Percentiles rank a stretch among this genome's conserved stretches.
These are phyloP conservation scores for Heliconius himera DNA, from an alignment of 1,140 invertebrate species.

Conservation along the genomic window DNA sequence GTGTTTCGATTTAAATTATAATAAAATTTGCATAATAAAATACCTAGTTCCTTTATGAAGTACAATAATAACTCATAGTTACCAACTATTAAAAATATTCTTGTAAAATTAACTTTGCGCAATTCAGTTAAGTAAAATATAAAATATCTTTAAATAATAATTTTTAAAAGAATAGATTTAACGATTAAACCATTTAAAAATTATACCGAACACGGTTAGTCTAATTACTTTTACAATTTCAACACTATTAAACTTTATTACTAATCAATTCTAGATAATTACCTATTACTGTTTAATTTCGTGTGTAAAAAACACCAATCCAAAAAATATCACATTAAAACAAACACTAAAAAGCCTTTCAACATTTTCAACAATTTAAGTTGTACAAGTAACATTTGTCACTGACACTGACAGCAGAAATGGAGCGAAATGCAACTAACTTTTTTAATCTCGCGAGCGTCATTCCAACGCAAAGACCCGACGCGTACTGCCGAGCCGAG, in stretches of 20 bases:
- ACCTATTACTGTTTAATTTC: background rate
- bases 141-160: no score
- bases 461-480: slow-evolving; percentile 50
- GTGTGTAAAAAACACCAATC: slow-evolving; percentile 7
- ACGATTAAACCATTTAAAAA: background rate
- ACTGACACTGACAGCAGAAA: slow-evolving; percentile 48
- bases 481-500: slow-evolving; percentile 55
- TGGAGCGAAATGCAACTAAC: slow-evolving; percentile 54
- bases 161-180: background rate
- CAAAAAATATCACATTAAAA: slow-evolving; percentile 33
- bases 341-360: slow-evolving; percentile 46
- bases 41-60: no score
- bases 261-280: background rate
- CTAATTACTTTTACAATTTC: background rate
- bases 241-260: background rate
- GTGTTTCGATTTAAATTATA: no score
- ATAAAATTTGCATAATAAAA: no score
- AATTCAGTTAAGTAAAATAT: background rate
- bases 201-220: background rate
- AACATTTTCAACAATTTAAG: slow-evolving; percentile 41
- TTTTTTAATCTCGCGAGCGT: slow-evolving; percentile 48
- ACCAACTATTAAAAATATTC: no score
- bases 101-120: background rate
- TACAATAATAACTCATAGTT: no score
- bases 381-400: slow-evolving; percentile 31